Evolutionary conservation across 2,888 invertebrate species (phyloP), one percentile per base, ranked within the genome.

Genomic region (Clusia tigrina): DNA sequence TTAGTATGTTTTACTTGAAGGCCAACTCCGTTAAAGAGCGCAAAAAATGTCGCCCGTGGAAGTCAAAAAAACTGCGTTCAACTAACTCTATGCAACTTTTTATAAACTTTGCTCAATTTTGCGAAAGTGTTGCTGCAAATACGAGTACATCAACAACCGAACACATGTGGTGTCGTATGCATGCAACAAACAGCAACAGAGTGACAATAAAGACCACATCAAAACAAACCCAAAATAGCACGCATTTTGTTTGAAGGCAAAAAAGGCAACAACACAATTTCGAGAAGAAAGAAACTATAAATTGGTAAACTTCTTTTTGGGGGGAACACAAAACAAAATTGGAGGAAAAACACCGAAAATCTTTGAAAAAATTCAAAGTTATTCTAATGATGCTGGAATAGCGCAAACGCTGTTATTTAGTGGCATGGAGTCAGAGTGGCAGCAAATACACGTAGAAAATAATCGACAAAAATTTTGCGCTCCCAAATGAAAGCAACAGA

Each of bases 1-100:
- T 37, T 55, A 15, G 22, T 57, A 46, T 32, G 54, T 58, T n/a
- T 42, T 42, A 42, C n/a, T 42, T 42, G 42, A 42, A 42, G 42
- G 42, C 42, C 42, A 42, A 10, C n/a, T n/a, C n/a, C n/a, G n/a
- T n/a, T n/a, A n/a, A n/a, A 42, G 10, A 42, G 32, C 42, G 42
- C 42, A 5, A 12, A 32, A 12, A 12, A 32, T 5, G 32, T 5
- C 32, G 32, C 6, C 32, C 12, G 32, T 9, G 12, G 32, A 5
- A 32, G 32, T 32, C 32, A 32, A 32, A 5, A 32, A 32, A 32
- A 32, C 6, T 42, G 9, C n/a, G 15, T 42, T 15, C 42, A 42
- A 42, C 42, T 42, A 17, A n/a, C n/a, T n/a, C 42, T n/a, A 42
- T 12, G 42, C 42, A 42, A 42, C 42, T 42, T 42, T 6, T n/a